Evolutionary conservation across 2,888 invertebrate genomes (phyloP), one percentile per base, ranked within the genome.

Genomic region (Coenonympha arcania): DNA sequence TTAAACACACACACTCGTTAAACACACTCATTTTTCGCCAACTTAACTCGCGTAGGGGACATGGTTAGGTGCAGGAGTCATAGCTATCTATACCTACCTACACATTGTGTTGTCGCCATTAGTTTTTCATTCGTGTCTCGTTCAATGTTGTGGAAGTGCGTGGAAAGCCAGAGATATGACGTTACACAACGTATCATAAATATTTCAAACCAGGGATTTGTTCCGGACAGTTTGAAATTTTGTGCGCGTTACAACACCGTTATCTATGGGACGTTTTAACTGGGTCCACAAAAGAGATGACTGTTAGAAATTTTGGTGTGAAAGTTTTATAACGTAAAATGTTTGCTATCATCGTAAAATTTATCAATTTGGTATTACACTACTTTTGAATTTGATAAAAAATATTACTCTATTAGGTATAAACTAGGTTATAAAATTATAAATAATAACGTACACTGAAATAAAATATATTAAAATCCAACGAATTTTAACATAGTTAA

Each of bases 111-210:
- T n/a, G 61, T 65, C 68, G 65, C 63, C 69, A 64, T 69, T 65
- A 68, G 64, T 50, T 54, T 73, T 69, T 73, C 72, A 72, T 71
- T 65, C 52, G 28, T 54, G 65, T 69, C 66, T 66, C 62, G 76
- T 66, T 75, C 76, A 81, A 83, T 83, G 82, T 79, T 69, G 72
- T 65, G 82, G 79, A 82, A 83, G 71, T 72, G 79, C 66, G 76
- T 82, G 82, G 71, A 69, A 72, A 66, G 64, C 61, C 66, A 63
- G 65, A 73, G 82, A 83, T 83, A 83, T 62, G 76, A 68, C 61
- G 64, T 57, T 62, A 61, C 68, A 68, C 71, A 68, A 68, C 73
- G 72, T 68, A 61, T 68, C 76, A 74, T 83, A 82, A 82, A 83
- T 82, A 80, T 70, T 68, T 66, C 61, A 61, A 52, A 65, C 63